Evolutionary conservation across 2,113 vertebrate genomes (phyloP), one percentile per base, ranked within the genome.

Genomic region (Bujurquina vittata): DNA sequence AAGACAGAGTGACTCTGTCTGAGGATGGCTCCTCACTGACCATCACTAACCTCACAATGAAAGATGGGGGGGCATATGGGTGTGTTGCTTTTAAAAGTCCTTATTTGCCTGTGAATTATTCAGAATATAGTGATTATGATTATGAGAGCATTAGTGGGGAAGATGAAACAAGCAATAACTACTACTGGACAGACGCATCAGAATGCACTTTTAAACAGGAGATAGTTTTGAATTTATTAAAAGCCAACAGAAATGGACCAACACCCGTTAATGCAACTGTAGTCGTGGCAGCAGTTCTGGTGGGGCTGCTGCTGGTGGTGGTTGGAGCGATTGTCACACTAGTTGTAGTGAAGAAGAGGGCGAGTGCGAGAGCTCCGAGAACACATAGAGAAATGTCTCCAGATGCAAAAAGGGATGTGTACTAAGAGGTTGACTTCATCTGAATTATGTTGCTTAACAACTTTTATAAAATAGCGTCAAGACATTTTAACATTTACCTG

Each of bases 171-270:
- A 7, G 67, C 1, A 23, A 18, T 1, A 10, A 10, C 3, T 7
- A 14, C 35, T 5, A 14, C 22, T 77, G 23, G 75, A 7, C 5
- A 17, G 10, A 67, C 0, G 22, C 60, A 17, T 8, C 75, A 3
- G 85, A 4, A 6, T 96, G 95, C 62, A 37, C 92, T 35, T 84
- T 83, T 10, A 95, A 92, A 67, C 90, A 89, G 63, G 92, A 89
- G 29, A 91, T 26, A 2, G 20, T 23, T 56, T 5, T 96, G 74
- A 85, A 58, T 31, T 23, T 10, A 0, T 31, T 31, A 31, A 31
- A 31, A n/a, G 5, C 46, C 11, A 18, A 15, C 12, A 20, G 37
- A 40, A 14, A 1, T 3, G 5, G 49, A 29, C 8, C 80, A n/a
- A 0, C 1, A 57, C 10, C n/a, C n/a, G 3, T 60, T 29, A 67